Evolutionary conservation across 2,797 vertebrate species (phyloP).

Genomic region (Hydrophis major): DNA sequence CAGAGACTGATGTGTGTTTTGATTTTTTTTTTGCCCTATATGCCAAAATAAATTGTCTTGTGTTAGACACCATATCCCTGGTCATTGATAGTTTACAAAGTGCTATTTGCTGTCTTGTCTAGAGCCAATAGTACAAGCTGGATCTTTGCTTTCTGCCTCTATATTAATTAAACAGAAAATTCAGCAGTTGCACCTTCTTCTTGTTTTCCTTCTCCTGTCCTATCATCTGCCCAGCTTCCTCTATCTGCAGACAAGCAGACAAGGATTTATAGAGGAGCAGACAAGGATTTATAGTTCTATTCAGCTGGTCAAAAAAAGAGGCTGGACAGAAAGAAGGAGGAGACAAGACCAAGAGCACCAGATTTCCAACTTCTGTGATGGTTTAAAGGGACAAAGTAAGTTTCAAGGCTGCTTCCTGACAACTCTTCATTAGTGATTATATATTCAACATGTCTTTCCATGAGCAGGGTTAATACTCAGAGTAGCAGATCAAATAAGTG

Average conservation of each 20-base stretch:
- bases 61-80: not conserved
- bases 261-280: not conserved
- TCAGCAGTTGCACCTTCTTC: not conserved
- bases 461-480: not conserved
- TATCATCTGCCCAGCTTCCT: not conserved
- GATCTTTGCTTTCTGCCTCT: not conserved
- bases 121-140: not conserved
- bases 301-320: no score
- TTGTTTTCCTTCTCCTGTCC: not conserved
- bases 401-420: not conserved
- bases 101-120: not conserved
- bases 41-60: not conserved
- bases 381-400: not conserved
- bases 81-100: not conserved
- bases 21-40: not conserved
- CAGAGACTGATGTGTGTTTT: not conserved
- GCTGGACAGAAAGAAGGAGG: not conserved
- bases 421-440: not conserved
- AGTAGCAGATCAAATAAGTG: not conserved
- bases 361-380: not conserved
- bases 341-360: not conserved
- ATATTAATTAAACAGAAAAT: not conserved
- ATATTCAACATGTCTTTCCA: not conserved
- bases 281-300: not conserved
- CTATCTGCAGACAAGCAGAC: not conserved